phyloP scores from a whole-genome alignment of 1,140 invertebrate genomes.

The Trachelipus rathkii region DNA sequence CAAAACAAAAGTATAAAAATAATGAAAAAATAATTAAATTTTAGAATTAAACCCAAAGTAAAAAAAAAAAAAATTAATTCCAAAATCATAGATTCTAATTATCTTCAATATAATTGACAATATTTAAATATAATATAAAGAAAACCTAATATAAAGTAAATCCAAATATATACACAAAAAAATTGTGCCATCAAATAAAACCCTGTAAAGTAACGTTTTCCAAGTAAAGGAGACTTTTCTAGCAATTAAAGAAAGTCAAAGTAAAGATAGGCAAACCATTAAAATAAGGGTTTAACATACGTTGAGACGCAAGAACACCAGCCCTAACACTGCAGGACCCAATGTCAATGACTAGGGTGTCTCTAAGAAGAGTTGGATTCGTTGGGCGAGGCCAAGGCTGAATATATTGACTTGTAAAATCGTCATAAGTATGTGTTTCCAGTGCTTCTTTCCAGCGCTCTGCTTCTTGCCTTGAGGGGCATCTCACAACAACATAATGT shows the following conservation, averaged over 20 bases:
- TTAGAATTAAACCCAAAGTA: no score
- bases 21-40: no score
- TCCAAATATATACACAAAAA: no score
- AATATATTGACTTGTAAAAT: constrained; percentile 56
- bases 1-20: not conserved
- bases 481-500: constrained; percentile 56
- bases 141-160: no score
- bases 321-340: constrained; percentile 60
- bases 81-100: no score
- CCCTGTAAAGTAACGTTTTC: no score
- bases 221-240: not conserved
- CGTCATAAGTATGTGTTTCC: constrained; percentile 56
- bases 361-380: constrained; percentile 49
- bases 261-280: not conserved
- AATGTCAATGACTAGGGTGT: constrained; percentile 58
- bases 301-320: constrained; percentile 57
- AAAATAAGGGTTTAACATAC: constrained; percentile 48
- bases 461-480: constrained; percentile 53
- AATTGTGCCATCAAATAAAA: no score
- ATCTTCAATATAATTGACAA: no score
- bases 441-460: constrained; percentile 56
- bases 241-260: no score
- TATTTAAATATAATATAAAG: no score
- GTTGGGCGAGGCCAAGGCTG: constrained; percentile 52
- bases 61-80: no score